Evolutionary conservation across 2,113 vertebrate genomes (phyloP).

Genomic region (Rutilus rutilus): DNA sequence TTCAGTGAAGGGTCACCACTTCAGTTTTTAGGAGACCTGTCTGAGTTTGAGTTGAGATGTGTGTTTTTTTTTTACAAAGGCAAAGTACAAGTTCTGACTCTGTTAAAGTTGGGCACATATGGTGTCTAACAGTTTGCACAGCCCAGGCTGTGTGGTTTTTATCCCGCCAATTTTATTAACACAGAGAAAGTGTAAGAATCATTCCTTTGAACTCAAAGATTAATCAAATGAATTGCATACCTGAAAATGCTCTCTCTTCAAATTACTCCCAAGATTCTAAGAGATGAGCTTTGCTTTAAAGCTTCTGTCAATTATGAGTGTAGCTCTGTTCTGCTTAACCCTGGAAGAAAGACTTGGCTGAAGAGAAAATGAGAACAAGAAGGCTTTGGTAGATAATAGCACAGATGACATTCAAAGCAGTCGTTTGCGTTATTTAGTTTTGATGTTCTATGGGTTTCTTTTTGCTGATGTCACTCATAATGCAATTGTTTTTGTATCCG

Average conservation of each 20-base stretch:
- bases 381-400: slow-evolving; percentile 39
- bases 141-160: background rate
- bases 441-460: slow-evolving; percentile 15
- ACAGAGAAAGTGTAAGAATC: slow-evolving; percentile 6
- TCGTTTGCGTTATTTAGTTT: slow-evolving; percentile 29
- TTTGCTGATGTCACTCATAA: background rate
- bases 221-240: slow-evolving; percentile 44
- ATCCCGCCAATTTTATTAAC: slow-evolving; percentile 20
- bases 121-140: slow-evolving; percentile 8
- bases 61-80: background rate
- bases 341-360: slow-evolving; percentile 33
- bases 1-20: background rate
- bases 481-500: background rate
- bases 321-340: slow-evolving; percentile 34
- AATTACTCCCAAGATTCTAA: slow-evolving; percentile 43
- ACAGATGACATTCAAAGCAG: slow-evolving; percentile 41
- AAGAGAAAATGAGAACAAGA: slow-evolving; percentile 45
- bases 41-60: background rate
- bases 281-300: slow-evolving; percentile 49
- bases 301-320: slow-evolving; percentile 22
- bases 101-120: background rate
- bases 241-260: slow-evolving; percentile 49
- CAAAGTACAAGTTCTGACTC: background rate
- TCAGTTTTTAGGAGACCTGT: background rate
- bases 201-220: slow-evolving; percentile 38